Evolutionary conservation across 64 coral and sea anemone genomes (phyloP).

Genomic region (Montipora efflorescens): DNA sequence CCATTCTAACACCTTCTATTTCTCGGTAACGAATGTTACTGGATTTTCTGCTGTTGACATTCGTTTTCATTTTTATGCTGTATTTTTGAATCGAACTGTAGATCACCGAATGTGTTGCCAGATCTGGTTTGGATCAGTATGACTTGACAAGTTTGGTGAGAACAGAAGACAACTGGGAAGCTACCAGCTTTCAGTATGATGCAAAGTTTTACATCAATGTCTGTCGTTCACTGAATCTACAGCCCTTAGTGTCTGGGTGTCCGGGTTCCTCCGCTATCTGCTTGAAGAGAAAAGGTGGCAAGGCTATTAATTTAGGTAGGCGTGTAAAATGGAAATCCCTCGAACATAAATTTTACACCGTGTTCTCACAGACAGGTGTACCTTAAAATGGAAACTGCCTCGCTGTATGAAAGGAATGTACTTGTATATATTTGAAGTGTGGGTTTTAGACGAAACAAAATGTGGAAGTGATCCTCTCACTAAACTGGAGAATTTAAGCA

Average conservation of each 20-base stretch:
- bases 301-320: slow-evolving; percentile 69
- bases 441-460: no score
- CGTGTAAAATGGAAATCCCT: not conserved
- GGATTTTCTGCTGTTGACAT: not conserved
- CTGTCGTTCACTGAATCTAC: slow-evolving; percentile 76
- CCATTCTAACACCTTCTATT: no score
- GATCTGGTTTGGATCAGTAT: slow-evolving; percentile 70
- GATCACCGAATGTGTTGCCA: slow-evolving; percentile 78
- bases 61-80: no score
- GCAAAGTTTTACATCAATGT: slow-evolving; percentile 89
- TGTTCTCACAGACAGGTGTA: no score
- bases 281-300: slow-evolving; percentile 17
- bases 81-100: slow-evolving; percentile 10
- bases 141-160: slow-evolving; percentile 83
- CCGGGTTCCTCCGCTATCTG: slow-evolving; percentile 77
- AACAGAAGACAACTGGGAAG: slow-evolving; percentile 82
- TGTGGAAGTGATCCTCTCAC: no score
- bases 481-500: no score
- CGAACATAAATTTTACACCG: no score
- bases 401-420: no score
- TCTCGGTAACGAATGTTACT: no score
- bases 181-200: not conserved
- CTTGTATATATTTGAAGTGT: no score
- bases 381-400: no score
- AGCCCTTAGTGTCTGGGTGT: slow-evolving; percentile 39